Base-by-base conservation (phyloP, 2,113 vertebrate species). In the Leucoraja erinaceus region DNA sequence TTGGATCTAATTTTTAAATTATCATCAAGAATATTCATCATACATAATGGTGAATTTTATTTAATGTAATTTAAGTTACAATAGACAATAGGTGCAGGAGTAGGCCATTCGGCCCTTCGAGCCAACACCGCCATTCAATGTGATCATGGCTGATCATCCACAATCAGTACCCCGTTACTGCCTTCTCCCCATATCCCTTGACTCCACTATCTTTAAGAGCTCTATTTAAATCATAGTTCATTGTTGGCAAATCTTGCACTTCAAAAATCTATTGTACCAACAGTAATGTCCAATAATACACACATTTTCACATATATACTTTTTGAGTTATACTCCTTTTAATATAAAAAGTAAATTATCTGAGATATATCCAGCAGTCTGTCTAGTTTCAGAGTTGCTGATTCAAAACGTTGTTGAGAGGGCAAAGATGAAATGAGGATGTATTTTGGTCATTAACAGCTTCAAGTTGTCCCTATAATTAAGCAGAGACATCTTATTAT, bases 391-490 rank as follows among this genome's bases (percentile, higher is more conserved):
- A 72, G 90, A 12, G 68, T 38, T 9, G 18, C 63, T 22, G 88
- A 70, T 38, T 90, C 31, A 70, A 31, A 90, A 20, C 10, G 22
- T 70, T 38, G 66, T 11, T 33, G 4, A 20, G 63, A 38, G 31
- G 68, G 14, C 33, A 47, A 38, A 47, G 54, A 54, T 91, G 66
- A 54, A n/a, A 28, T 72, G 90, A 91, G 90, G 33, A 16, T 70
- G 20, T 74, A 25, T 91, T 72, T 72, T 91, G 18, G 66, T 91
- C 33, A 54, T 6, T 9, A 33, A 25, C 66, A 90, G 66, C 88
- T 38, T 91, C n/a, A 72, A 72, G 33, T 38, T 66, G 54, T 91
- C 28, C 70, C 31, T 91, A 72, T 74, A 72, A 91, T 28, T 91
- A 25, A 91, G 20, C 68, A 91, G 38, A 25, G 31, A 12, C 31